phyloP scores from a whole-genome alignment of 2,113 vertebrate genomes.

The Actinemys pallida region DNA sequence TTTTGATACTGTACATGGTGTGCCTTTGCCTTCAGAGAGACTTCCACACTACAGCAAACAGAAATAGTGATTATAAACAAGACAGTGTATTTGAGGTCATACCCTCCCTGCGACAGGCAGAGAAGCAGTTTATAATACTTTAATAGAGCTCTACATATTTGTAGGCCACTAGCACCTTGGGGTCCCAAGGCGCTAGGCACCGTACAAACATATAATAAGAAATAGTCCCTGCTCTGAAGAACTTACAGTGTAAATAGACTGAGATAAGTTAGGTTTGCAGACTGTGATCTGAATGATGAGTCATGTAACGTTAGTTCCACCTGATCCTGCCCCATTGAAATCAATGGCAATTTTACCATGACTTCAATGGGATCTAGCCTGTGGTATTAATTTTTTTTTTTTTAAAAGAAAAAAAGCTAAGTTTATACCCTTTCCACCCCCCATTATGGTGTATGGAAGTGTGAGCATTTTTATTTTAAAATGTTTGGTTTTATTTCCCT shows the following conservation, averaged over 20 bases:
- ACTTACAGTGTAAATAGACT: slow-evolving; percentile 17
- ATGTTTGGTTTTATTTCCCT: not conserved
- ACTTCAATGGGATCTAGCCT: not conserved
- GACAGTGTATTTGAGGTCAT: slow-evolving; percentile 39
- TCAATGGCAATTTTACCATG: not conserved
- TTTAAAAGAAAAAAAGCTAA: not conserved
- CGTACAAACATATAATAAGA: slow-evolving; percentile 52
- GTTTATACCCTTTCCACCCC: not conserved
- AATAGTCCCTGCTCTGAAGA: slow-evolving; percentile 42
- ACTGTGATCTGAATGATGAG: slow-evolving; percentile 6
- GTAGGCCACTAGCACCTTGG: not conserved
- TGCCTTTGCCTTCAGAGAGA: not conserved
- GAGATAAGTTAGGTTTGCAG: not conserved
- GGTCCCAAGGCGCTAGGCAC: slow-evolving; percentile 1
- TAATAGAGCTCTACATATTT: slow-evolving; percentile 10
- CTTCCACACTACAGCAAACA: not conserved
- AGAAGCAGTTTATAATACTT: slow-evolving; percentile 49
- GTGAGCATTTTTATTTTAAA: not conserved
- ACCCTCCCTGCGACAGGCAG: not conserved
- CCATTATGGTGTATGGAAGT: not conserved
- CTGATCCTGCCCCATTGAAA: not conserved
- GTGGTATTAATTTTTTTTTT: too few species aligned
- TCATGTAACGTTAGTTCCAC: slow-evolving; percentile 11
- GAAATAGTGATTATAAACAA: slow-evolving; percentile 34
- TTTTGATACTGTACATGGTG: not conserved